Conservation (phyloP, 2,888 invertebrate genomes). For the Phengaris arion region DNA sequence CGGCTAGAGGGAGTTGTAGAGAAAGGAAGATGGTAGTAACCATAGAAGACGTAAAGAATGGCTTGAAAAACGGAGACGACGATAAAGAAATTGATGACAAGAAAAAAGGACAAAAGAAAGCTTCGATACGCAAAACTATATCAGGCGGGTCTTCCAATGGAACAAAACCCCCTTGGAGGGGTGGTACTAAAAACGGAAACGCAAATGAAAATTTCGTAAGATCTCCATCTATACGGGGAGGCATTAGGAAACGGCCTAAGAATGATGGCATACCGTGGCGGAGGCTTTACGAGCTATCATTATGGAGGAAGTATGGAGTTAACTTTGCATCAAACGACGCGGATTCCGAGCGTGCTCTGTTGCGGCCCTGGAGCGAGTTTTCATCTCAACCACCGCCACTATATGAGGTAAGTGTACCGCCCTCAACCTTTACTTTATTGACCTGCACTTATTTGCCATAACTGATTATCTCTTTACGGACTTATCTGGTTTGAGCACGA, state of each 20-base stretch:
- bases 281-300: conserved; percentile 76
- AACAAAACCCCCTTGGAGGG: conserved; percentile 72
- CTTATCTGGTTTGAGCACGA: conserved; percentile 49
- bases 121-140: conserved; percentile 59
- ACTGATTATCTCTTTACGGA: conserved; percentile 51
- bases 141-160: conserved; percentile 53
- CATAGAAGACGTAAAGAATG: conserved; percentile 74
- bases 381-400: conserved; percentile 60
- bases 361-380: conserved; percentile 66
- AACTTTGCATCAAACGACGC: conserved; percentile 68
- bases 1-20: conserved; percentile 65
- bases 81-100: conserved; percentile 65
- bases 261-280: conserved; percentile 76
- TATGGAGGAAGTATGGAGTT: conserved; percentile 76
- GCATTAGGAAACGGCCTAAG: conserved; percentile 63
- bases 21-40: conserved; percentile 71
- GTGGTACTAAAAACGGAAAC: conserved; percentile 60
- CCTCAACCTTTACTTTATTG: conserved; percentile 46
- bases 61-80: conserved; percentile 63
- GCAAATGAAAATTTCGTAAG: conserved; percentile 62
- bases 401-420: conserved; percentile 59
- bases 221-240: conserved; percentile 65
- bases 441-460: conserved; percentile 59
- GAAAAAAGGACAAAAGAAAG: conserved; percentile 57
- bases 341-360: conserved; percentile 63